Evolutionary conservation across 2,113 vertebrate genomes (phyloP), one percentile per base, ranked within the genome.

Genomic region (Hoplias malabaricus): DNA sequence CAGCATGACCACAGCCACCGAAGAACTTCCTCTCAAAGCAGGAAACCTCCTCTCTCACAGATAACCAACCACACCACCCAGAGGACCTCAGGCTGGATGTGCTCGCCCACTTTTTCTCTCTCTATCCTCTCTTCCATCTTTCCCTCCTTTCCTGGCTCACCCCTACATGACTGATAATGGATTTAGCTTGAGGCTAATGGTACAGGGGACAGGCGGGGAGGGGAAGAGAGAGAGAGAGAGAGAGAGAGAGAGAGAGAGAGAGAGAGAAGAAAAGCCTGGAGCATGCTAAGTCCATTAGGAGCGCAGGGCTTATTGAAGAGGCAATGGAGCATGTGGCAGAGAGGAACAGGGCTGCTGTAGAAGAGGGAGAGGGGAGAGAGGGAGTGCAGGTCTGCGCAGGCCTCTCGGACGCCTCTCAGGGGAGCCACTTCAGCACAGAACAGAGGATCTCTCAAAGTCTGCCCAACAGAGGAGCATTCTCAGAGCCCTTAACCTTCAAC

Each of bases 121-220:
- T 13, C 56, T 5, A 11, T 71, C 46, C 21, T 61, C 57, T 40
- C 13, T 31, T 38, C 65, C 33, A 5, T 21, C 40, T 9, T 33
- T 38, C 43, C 31, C 25, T 59, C 31, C n/a, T 53, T 13, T 43
- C 19, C 25, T 56, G 68, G 2, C 66, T 78, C 43, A 23, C 14
- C 61, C 66, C n/a, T 11, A 65, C 27, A 75, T 33, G 69, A 78
- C 83, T 80, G 80, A 82, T 86, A 74, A 89, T 67, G 54, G 73
- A 62, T 88, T 89, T 83, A 80, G 53, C 86, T 87, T 81, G 72
- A 79, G 73, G 14, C 19, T 33, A 14, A 68, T 29, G 10, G 25
- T 43, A 54, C 23, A 69, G 34, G 53, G 48, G 21, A 67, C 50
- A 70, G 61, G 13, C 46, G 46, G 62, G 33, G 33, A 53, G 16